These are phyloP conservation scores for Heliconius congener DNA, from an alignment of 1,140 invertebrate genomes.

Conservation along the genomic window DNA sequence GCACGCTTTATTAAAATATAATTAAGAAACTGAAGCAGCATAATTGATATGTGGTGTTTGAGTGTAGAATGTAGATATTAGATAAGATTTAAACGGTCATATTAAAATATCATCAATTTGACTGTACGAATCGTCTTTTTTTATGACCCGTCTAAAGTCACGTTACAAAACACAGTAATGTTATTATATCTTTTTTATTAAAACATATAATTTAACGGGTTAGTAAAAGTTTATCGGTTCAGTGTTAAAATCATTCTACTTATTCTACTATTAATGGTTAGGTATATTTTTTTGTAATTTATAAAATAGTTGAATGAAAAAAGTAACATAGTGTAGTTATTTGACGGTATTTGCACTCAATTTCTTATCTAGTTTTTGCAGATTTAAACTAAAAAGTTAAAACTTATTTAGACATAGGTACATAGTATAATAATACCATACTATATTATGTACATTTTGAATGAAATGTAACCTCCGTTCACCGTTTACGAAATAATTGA, in stretches of 20 bases:
- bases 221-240: too few species aligned
- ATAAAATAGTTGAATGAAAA: not conserved
- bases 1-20: conserved; percentile 5
- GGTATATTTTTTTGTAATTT: too few species aligned
- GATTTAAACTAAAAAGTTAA: too few species aligned
- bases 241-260: too few species aligned
- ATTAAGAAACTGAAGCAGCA: conserved; percentile 15
- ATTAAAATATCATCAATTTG: not conserved
- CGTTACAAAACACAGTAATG: not conserved
- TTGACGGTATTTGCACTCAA: not conserved
- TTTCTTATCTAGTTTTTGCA: not conserved
- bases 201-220: not conserved
- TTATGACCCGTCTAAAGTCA: not conserved
- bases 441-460: not conserved
- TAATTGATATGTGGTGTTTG: not conserved
- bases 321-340: not conserved
- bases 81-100: not conserved
- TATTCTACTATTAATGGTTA: too few species aligned
- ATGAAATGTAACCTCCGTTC: not conserved
- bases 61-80: not conserved
- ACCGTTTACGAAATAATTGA: too few species aligned
- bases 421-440: too few species aligned
- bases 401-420: too few species aligned
- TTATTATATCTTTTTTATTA: not conserved
- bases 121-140: not conserved